These are phyloP conservation scores for Nymphalis urticae DNA, from an alignment of 2,888 invertebrate species.

Conservation along the genomic window DNA sequence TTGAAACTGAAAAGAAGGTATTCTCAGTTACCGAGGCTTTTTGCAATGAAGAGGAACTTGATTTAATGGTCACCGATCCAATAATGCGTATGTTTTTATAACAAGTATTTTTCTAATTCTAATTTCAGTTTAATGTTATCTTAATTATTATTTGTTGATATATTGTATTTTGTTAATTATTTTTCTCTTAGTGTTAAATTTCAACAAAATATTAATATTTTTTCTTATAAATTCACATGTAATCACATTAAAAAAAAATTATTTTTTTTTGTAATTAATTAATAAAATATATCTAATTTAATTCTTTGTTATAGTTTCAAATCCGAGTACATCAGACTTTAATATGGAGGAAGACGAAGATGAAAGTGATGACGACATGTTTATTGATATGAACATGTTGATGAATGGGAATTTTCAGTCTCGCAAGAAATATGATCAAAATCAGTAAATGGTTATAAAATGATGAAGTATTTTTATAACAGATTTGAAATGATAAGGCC, in stretches of 20 bases:
- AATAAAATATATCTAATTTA: conserved; percentile 35
- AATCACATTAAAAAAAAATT: background rate
- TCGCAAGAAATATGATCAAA: background rate
- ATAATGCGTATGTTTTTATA: conserved; percentile 48
- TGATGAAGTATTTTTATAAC: too few species aligned
- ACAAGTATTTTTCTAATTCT: background rate
- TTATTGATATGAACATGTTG: conserved; percentile 65
- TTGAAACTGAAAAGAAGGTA: conserved; percentile 23
- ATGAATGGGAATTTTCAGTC: conserved; percentile 48
- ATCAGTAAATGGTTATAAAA: background rate
- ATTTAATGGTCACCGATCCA: conserved; percentile 52
- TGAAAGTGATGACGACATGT: conserved; percentile 52
- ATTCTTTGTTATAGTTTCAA: conserved; percentile 7
- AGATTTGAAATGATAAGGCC: too few species aligned
- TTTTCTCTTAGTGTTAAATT: too few species aligned
- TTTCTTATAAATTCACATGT: too few species aligned
- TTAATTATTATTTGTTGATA: too few species aligned
- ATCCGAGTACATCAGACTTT: conserved; percentile 25
- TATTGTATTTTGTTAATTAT: too few species aligned
- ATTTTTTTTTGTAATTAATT: background rate
- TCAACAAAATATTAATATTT: too few species aligned
- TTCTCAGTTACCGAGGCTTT: conserved; percentile 40
- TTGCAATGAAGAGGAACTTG: conserved; percentile 56
- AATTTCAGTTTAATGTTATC: background rate
- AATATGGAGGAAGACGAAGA: conserved; percentile 52